Evolutionary conservation across 2,888 invertebrate genomes (phyloP), one percentile per base, ranked within the genome.

Genomic region (Hesperia comma): DNA sequence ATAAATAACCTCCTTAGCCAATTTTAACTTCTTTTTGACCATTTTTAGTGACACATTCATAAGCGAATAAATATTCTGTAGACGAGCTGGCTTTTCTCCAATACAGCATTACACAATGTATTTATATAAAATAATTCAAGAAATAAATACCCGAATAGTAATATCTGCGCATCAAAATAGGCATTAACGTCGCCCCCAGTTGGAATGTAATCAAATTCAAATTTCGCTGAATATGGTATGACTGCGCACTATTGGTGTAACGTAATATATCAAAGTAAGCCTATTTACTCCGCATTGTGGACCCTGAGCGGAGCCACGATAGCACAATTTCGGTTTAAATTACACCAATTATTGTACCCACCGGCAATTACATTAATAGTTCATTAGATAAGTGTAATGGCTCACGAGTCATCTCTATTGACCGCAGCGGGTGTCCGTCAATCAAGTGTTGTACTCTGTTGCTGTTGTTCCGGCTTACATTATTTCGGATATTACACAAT

Each of bases 211-310:
- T 49, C 19, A 19, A 49, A 49, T 49, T 49, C 49, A 49, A 49
- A 49, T 19, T 49, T 49, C 41, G 19, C 49, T 49, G 49, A 49
- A 19, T 49, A 49, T 49, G 46, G 2, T 19, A 10, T 49, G 49
- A 49, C 49, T 49, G 19, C 49, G 49, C 49, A 6, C 49, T 49
- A 49, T 19, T 19, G 49, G 49, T 12, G 17, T 49, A 19, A 49
- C 19, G 49, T 19, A 19, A 49, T 49, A 49, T 49, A 49, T 49
- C 49, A 49, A 21, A 19, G 49, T 49, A 19, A 46, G 43, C 43
- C 43, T 46, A 46, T 46, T 19, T 49, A 49, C 49, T 49, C 17
- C 19, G 49, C 12, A 49, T 49, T 49, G 49, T 19, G 49, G 49
- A 49, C 19, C 49, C 49, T 19, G 49, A 15, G 43, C 19, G 19